phyloP scores from a whole-genome alignment of 1,140 invertebrate species.

The Aphidius ervi region DNA sequence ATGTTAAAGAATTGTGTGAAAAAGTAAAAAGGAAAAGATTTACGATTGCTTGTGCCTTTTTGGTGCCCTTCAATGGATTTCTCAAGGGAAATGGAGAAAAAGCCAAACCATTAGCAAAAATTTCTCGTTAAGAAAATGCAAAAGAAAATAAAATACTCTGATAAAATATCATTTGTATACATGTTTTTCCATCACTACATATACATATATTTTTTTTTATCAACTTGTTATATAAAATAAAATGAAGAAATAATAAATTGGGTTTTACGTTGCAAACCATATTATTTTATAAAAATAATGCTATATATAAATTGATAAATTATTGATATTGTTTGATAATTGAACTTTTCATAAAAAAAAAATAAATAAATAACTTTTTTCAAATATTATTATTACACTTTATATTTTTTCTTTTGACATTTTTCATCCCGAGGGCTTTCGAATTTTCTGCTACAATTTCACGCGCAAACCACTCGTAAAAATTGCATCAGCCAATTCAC shows the following conservation, averaged over 20 bases:
- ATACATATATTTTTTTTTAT: too few species aligned
- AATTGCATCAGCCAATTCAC: slow-evolving; percentile 9
- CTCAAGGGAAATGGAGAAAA: slow-evolving; percentile 11
- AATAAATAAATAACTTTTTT: too few species aligned
- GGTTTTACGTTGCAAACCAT: too few species aligned
- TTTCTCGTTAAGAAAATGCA: background rate
- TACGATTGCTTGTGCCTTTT: slow-evolving; percentile 1
- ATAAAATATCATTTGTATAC: too few species aligned
- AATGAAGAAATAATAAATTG: too few species aligned
- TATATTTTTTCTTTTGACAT: background rate
- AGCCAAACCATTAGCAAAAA: slow-evolving; percentile 13
- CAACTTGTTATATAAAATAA: too few species aligned
- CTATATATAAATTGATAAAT: too few species aligned
- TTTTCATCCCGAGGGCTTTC: background rate
- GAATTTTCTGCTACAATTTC: slow-evolving; percentile 1
- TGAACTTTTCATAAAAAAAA: too few species aligned
- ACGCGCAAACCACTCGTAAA: slow-evolving; percentile 3
- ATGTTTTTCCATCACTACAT: too few species aligned
- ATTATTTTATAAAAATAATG: too few species aligned
- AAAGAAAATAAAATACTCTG: background rate
- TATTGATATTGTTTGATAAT: too few species aligned
- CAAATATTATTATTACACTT: background rate
- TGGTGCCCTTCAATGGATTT: slow-evolving; percentile 6
- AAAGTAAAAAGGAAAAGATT: slow-evolving; percentile 1
- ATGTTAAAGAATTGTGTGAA: background rate